phyloP scores from a whole-genome alignment of 2,113 vertebrate genomes.

The Castor canadensis region DNA sequence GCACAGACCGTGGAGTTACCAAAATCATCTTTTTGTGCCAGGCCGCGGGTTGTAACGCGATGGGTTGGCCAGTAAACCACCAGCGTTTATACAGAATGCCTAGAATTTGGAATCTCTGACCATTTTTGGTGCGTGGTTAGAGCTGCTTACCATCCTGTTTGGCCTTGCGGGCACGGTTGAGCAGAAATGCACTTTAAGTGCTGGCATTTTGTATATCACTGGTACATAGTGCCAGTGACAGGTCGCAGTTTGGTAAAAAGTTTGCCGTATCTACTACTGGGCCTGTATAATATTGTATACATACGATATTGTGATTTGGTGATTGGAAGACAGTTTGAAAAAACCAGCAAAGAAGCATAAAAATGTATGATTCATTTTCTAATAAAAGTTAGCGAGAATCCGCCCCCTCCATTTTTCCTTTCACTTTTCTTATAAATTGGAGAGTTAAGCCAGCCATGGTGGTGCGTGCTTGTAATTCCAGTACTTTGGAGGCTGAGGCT shows the following conservation, averaged over 20 bases:
- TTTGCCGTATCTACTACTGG: neutral
- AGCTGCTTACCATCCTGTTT: neutral
- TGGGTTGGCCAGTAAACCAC: neutral
- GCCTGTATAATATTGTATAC: neutral
- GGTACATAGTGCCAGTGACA: neutral
- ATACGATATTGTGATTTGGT: neutral
- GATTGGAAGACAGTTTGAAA: neutral
- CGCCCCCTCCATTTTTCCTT: neutral
- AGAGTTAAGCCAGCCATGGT: neutral
- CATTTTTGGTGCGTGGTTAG: constrained; percentile 43
- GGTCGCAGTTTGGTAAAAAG: neutral
- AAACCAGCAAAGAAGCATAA: neutral
- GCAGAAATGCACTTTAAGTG: neutral
- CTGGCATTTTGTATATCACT: neutral
- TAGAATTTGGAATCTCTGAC: constrained; percentile 38
- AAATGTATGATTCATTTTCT: neutral
- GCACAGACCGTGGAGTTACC: neutral
- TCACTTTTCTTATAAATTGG: neutral
- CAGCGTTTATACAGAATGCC: constrained; percentile 16
- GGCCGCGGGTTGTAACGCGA: neutral
- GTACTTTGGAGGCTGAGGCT: neutral
- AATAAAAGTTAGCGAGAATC: constrained; percentile 10
- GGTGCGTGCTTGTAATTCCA: neutral
- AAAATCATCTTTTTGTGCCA: constrained; percentile 53
- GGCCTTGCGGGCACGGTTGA: neutral